A percentile compares a stretch with the other conserved stretches of the same genome.
phyloP scores from a whole-genome alignment of 2,113 vertebrate genomes.

The Sisor rabdophorus region DNA sequence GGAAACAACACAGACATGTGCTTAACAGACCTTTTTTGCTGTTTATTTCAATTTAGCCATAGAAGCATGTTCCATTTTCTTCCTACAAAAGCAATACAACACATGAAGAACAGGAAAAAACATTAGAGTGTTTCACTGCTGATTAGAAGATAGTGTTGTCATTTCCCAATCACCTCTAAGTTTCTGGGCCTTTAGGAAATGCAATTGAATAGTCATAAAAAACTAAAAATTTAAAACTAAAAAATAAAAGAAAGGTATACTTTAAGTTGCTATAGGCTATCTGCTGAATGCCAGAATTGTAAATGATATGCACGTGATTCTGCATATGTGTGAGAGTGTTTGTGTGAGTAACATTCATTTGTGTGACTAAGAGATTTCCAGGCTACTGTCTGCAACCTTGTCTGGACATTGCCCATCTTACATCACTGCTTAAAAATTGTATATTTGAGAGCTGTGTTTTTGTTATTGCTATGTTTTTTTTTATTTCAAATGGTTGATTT shows the following conservation, averaged over 20 bases:
- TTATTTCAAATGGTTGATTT: slow-evolving; percentile 7
- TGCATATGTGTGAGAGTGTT: slow-evolving; percentile 3
- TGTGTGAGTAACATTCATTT: slow-evolving; percentile 24
- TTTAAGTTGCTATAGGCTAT: too few relatives aligned
- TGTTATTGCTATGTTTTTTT: slow-evolving; percentile 14
- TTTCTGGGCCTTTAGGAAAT: too few relatives aligned
- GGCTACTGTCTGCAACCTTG: slow-evolving; percentile 40
- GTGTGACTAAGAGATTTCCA: slow-evolving; percentile 38
- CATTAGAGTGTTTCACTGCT: too few relatives aligned
- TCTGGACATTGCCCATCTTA: slow-evolving; percentile 42
- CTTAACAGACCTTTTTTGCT: slow-evolving; percentile 17
- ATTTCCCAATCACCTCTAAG: too few relatives aligned
- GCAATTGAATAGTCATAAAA: too few relatives aligned
- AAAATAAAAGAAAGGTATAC: too few relatives aligned
- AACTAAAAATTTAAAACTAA: too few relatives aligned
- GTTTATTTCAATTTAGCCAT: slow-evolving; percentile 3
- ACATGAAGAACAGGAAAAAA: not conserved
- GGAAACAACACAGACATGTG: not conserved
- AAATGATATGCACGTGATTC: not conserved
- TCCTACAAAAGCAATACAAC: slow-evolving; percentile 3
- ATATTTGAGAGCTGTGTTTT: slow-evolving; percentile 16
- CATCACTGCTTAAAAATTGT: slow-evolving; percentile 42
- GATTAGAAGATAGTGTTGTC: too few relatives aligned
- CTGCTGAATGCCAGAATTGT: not conserved
- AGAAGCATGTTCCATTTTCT: slow-evolving; percentile 1